phyloP scores from a whole-genome alignment of 2,888 invertebrate genomes.

The Drosophila affinis region DNA sequence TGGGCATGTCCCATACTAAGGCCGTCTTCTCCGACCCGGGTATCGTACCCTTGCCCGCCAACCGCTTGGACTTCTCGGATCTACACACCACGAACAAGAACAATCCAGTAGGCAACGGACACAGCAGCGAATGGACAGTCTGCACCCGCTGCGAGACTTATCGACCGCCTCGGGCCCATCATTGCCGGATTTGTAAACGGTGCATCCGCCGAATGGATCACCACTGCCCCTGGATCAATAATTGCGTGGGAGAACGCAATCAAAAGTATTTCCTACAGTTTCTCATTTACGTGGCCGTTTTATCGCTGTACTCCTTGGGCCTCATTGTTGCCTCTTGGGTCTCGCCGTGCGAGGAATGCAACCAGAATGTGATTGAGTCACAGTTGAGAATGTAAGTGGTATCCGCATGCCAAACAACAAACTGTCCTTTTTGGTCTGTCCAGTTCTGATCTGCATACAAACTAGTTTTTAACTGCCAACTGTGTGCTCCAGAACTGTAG shows the following conservation, averaged over 20 bases:
- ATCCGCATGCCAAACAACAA: neutral
- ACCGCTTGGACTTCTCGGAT: constrained; percentile 91
- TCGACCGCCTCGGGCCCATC: constrained; percentile 93
- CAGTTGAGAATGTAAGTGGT: constrained; percentile 90
- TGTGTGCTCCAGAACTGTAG: neutral
- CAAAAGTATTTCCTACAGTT: constrained; percentile 96
- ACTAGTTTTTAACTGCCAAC: neutral
- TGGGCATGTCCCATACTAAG: constrained; percentile 90
- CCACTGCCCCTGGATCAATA: constrained; percentile 96
- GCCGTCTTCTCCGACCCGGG: constrained; percentile 96
- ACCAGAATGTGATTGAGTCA: constrained; percentile 87
- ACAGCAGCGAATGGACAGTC: constrained; percentile 90
- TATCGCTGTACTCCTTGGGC: constrained; percentile 88
- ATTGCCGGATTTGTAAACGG: constrained; percentile 93
- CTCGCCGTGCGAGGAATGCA: constrained; percentile 88
- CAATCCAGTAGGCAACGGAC: constrained; percentile 82
- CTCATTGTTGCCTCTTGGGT: constrained; percentile 90
- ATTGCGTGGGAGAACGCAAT: constrained; percentile 95
- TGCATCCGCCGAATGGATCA: constrained; percentile 86
- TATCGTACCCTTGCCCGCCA: constrained; percentile 90
- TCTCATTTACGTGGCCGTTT: constrained; percentile 90
- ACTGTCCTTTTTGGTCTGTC: neutral
- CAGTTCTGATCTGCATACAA: constrained; percentile 6
- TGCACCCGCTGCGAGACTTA: constrained; percentile 89
- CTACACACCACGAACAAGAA: constrained; percentile 87